These are phyloP conservation scores for Corythornis madagascariensis DNA, from an alignment of 2,113 vertebrate genomes.

Conservation along the genomic window DNA sequence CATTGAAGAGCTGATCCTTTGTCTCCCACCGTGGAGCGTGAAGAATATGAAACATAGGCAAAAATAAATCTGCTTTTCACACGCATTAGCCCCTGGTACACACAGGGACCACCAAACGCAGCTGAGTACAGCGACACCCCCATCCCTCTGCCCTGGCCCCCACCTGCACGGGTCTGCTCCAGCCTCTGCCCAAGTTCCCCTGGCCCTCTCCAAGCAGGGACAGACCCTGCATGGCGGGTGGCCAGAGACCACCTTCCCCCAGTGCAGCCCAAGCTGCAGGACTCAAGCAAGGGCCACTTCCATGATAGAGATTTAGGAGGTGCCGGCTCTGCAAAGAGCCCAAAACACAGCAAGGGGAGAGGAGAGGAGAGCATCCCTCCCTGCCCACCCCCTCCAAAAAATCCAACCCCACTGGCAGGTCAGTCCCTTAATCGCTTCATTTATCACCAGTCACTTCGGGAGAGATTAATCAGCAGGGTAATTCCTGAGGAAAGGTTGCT, in stretches of 20 bases:
- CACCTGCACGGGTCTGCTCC: not conserved
- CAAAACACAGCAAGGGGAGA: accelerated
- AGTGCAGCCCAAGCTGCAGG: accelerated
- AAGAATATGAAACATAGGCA: constrained; percentile 81
- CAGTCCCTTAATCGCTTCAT: constrained; percentile 1
- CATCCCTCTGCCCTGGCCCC: not conserved
- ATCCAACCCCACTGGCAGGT: not conserved
- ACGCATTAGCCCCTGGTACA: constrained; percentile 78
- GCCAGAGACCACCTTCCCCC: not conserved
- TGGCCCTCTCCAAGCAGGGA: not conserved
- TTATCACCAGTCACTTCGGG: constrained; percentile 19
- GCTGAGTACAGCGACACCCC: constrained; percentile 30
- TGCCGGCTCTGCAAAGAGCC: not conserved
- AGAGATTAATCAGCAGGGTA: constrained; percentile 32
- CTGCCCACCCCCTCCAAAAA: not conserved
- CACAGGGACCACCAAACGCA: constrained; percentile 58
- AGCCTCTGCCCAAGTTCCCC: not conserved
- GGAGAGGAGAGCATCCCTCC: not conserved
- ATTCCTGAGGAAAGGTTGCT: constrained; percentile 36
- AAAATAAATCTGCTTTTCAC: constrained; percentile 87
- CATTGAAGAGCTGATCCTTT: constrained; percentile 88
- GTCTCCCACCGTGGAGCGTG: constrained; percentile 59
- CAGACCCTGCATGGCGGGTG: not conserved
- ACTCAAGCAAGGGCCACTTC: not conserved
- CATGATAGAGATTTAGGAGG: accelerated